Evolutionary conservation across 1,140 invertebrate species (phyloP).

Genomic region (Monochamus saltuarius): DNA sequence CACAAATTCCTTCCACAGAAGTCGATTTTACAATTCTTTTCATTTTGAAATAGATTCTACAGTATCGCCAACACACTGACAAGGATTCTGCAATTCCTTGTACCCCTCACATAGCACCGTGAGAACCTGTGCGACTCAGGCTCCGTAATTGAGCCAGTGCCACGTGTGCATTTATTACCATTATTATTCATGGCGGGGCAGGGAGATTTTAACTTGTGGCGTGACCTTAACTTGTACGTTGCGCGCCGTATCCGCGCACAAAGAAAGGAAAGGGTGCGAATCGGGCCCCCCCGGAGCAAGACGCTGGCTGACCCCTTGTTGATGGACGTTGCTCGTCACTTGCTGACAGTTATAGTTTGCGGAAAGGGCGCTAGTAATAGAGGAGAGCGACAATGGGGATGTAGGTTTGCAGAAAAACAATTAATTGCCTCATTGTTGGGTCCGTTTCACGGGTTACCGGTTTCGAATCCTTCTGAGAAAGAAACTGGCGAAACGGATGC

Average conservation of each 20-base stretch:
- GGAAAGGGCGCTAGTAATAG: constrained; percentile 8
- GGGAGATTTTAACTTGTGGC: constrained; percentile 12
- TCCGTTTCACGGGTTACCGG: constrained; percentile 1
- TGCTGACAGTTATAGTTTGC: constrained; percentile 23
- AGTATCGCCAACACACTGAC: too few species aligned
- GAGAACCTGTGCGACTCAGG: constrained; percentile 1
- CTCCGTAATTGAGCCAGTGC: constrained; percentile 12
- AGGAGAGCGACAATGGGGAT: not conserved
- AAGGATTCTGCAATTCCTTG: too few species aligned
- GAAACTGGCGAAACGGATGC: too few species aligned
- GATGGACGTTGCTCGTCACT: constrained; percentile 17
- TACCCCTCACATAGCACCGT: not conserved
- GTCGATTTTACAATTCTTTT: too few species aligned
- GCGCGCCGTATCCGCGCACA: not conserved
- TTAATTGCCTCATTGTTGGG: constrained; percentile 12
- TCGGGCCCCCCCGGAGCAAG: too few species aligned
- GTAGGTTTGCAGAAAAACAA: not conserved
- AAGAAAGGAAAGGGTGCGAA: constrained; percentile 2
- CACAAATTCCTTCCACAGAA: too few species aligned
- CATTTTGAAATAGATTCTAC: too few species aligned
- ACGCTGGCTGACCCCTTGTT: not conserved
- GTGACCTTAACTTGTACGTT: constrained; percentile 18
- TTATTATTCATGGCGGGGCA: constrained; percentile 10
- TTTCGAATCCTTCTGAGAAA: not conserved
- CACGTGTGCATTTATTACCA: constrained; percentile 17